Evolutionary conservation across 2,113 vertebrate species (phyloP).

Genomic region (Myrmecobius fasciatus): DNA sequence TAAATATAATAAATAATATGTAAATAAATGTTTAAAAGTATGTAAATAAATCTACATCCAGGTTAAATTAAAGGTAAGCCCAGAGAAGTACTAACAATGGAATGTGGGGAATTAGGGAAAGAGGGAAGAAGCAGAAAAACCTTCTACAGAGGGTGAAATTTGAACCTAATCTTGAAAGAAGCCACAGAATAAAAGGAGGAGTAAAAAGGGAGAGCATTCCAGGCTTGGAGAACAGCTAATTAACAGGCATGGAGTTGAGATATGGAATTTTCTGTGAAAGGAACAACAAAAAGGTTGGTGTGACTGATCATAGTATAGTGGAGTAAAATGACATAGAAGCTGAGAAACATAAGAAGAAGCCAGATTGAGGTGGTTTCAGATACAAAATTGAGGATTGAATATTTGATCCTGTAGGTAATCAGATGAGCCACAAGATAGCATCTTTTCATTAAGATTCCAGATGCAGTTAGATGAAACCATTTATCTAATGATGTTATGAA

Average conservation of each 20-base stretch:
- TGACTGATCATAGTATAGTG: not conserved
- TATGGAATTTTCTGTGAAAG: not conserved
- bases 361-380: not conserved
- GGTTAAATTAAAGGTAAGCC: not conserved
- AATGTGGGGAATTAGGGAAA: not conserved
- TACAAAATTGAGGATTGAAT: not conserved
- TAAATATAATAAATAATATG: too few species aligned
- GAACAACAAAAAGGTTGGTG: not conserved
- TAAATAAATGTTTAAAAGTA: too few species aligned
- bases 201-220: not conserved
- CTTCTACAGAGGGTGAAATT: not conserved
- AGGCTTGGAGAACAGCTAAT: not conserved
- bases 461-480: not conserved
- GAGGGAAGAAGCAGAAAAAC: not conserved
- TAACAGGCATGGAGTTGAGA: not conserved
- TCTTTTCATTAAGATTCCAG: not conserved
- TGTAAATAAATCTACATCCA: not conserved
- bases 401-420: not conserved
- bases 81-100: too few species aligned
- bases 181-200: not conserved
- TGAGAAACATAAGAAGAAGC: too few species aligned
- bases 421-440: not conserved
- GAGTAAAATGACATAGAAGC: not conserved
- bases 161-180: not conserved
- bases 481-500: not conserved